These are phyloP conservation scores for Mya arenaria DNA, from an alignment of 1,140 invertebrate species.

Conservation along the genomic window DNA sequence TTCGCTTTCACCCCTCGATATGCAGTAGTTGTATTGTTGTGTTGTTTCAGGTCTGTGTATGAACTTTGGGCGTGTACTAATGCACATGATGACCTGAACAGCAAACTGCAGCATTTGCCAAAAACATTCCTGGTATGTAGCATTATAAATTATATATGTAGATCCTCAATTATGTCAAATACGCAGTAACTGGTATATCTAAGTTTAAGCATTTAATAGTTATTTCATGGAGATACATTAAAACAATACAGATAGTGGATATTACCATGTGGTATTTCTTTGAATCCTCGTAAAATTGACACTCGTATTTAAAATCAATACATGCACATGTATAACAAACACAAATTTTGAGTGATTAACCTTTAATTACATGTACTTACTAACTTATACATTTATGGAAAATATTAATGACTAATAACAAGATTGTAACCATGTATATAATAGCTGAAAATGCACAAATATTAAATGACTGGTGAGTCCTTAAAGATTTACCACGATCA, in stretches of 20 bases:
- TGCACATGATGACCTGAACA: constrained; percentile 84
- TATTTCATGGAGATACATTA: background rate
- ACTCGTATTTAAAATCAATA: background rate
- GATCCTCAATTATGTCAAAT: background rate
- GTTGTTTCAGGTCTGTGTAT: constrained; percentile 83
- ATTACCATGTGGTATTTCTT: background rate
- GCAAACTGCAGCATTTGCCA: constrained; percentile 81
- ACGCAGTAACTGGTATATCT: background rate
- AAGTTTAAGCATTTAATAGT: background rate
- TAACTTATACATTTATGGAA: too few relatives aligned
- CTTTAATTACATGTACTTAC: too few relatives aligned
- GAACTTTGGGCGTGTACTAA: constrained; percentile 89
- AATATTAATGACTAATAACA: too few relatives aligned
- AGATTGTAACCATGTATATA: too few relatives aligned
- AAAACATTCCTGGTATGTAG: constrained; percentile 10
- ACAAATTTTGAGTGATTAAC: too few relatives aligned
- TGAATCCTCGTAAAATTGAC: background rate
- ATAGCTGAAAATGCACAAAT: too few relatives aligned
- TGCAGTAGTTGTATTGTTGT: background rate
- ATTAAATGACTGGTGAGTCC: too few relatives aligned
- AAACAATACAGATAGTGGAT: background rate
- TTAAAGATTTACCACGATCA: too few relatives aligned
- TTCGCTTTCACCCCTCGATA: background rate
- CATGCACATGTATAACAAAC: too few relatives aligned
- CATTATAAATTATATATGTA: background rate